Evolutionary conservation across 1,140 invertebrate genomes (phyloP), one percentile per base, ranked within the genome.

Genomic region (Heliconius hewitsoni): DNA sequence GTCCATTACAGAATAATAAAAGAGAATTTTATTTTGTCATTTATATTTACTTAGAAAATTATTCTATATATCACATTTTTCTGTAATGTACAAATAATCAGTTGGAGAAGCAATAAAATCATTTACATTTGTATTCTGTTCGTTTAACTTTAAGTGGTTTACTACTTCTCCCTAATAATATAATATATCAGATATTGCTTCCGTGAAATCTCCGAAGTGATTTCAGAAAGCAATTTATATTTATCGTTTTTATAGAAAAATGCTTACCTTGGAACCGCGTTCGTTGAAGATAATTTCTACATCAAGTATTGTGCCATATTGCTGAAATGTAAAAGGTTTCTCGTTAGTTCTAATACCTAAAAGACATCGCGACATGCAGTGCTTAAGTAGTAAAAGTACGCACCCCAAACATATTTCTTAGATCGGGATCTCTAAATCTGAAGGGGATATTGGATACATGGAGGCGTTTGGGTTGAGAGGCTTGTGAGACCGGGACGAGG

Each of bases 241-340:
- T 78, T 76, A 77, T 11, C 73, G 76, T 66, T 66, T 30, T 81
- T 76, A 71, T 79, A 76, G 60, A 81, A 70, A 77, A 71, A 83
- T 90, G 95, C 97, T 97, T 97, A 99, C 99, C 98, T 99, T 99
- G 86, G 98, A 99, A 93, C 99, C 99, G 86, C 99, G 96, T 96
- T 99, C 99, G 95, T 99, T 99, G 96, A 99, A 99, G 94, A 99
- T 99, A 90, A 99, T 99, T 97, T 99, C 99, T 94, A 99, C 99
- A 95, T 99, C 99, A 93, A 99, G 96, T 91, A 99, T 99, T 90
- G 97, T 97, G 87, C 99, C 99, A 96, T 98, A 99, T 97, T 99
- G 98, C 98, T 99, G 96, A 91, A 97, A 97, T 89, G 91, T 91
- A 95, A 95, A 95, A 95, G 84, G 88, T 81, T 70, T 81, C 78